A percentile compares a stretch with the other conserved stretches of the same genome.
Evolutionary conservation across 1,140 invertebrate species (phyloP).

Genomic region (Drosophila miranda): DNA sequence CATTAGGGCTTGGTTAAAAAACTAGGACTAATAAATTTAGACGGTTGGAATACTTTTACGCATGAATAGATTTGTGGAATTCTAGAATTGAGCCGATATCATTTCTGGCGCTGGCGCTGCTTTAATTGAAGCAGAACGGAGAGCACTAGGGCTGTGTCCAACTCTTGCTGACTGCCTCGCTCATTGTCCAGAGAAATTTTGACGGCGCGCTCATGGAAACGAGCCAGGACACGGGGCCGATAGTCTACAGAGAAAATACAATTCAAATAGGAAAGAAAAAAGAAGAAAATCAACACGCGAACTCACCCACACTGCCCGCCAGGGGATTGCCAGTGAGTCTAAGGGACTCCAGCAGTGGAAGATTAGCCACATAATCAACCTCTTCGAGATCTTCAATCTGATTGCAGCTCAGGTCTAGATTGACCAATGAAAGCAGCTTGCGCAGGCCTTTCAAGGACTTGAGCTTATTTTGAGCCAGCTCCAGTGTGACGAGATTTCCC

Average conservation of each 20-base stretch:
- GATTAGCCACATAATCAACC: conserved; percentile 89
- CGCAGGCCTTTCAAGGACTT: conserved; percentile 89
- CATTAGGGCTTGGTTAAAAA: neutral
- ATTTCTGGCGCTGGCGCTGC: conserved; percentile 55
- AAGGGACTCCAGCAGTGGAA: conserved; percentile 94
- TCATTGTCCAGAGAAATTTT: conserved; percentile 94
- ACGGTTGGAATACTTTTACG: conserved; percentile 13
- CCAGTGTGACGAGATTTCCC: conserved; percentile 94
- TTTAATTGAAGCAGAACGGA: conserved; percentile 89
- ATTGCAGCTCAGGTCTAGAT: conserved; percentile 94
- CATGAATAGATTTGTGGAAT: conserved; percentile 21
- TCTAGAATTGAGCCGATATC: conserved; percentile 17
- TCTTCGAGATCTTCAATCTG: conserved; percentile 91
- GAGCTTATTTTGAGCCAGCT: conserved; percentile 93
- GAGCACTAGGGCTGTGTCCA: conserved; percentile 94
- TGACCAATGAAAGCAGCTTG: conserved; percentile 92
- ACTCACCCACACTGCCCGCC: conserved; percentile 84
- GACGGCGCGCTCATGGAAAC: conserved; percentile 89
- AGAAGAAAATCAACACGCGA: neutral
- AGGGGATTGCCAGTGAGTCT: conserved; percentile 95
- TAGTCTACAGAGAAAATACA: conserved; percentile 89
- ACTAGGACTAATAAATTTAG: neutral
- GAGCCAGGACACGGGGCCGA: conserved; percentile 92
- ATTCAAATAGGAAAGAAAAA: neutral
- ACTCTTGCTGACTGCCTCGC: conserved; percentile 92